These are phyloP conservation scores for Origma solitaria DNA, from an alignment of 2,113 vertebrate species.

Conservation along the genomic window DNA sequence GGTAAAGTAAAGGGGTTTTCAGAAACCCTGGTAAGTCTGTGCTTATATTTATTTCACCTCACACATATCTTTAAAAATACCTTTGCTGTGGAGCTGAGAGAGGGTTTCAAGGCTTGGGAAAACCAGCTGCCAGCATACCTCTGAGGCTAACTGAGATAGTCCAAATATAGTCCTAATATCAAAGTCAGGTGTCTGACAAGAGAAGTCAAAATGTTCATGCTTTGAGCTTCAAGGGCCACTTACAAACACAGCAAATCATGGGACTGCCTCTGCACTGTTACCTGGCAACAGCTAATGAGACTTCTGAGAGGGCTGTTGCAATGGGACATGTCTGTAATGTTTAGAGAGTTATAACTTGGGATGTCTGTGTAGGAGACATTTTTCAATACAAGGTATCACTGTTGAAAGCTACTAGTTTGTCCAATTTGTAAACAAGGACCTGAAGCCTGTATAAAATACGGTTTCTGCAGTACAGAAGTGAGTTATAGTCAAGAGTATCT, in stretches of 20 bases:
- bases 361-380: neutral
- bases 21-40: neutral
- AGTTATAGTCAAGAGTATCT: neutral
- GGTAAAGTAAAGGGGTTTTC: neutral
- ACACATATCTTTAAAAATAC: neutral
- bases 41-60: neutral
- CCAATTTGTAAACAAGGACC: neutral
- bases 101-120: neutral
- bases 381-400: neutral
- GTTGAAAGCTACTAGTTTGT: neutral
- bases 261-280: neutral
- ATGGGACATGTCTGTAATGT: neutral
- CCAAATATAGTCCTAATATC: no score
- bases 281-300: neutral
- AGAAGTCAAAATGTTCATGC: neutral
- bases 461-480: neutral
- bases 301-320: neutral
- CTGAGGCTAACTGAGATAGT: neutral
- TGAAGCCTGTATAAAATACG: neutral
- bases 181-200: fast-evolving
- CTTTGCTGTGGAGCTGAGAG: neutral
- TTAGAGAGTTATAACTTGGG: neutral
- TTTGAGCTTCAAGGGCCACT: neutral
- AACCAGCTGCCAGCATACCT: neutral
- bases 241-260: fast-evolving